These are phyloP conservation scores for Ptiloglossa arizonensis DNA, from an alignment of 1,140 invertebrate genomes.

Conservation along the genomic window DNA sequence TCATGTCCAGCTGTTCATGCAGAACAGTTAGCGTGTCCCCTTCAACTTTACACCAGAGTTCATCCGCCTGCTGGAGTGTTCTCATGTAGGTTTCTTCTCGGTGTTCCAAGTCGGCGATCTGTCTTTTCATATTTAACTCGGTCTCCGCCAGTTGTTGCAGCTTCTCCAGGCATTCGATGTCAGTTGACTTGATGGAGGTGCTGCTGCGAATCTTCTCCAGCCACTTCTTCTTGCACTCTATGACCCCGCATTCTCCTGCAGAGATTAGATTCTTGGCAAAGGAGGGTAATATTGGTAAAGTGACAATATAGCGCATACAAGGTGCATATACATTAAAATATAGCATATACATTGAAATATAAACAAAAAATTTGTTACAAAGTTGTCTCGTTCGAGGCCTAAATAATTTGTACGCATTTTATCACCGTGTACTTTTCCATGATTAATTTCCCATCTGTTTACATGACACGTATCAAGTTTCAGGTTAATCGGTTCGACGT, in stretches of 20 bases:
- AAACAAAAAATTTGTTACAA: no score
- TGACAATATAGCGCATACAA: no score
- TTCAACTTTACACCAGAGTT: constrained; percentile 88
- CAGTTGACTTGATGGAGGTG: constrained; percentile 67
- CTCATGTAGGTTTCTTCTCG: constrained; percentile 87
- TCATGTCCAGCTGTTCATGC: constrained; percentile 71
- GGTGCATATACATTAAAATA: no score
- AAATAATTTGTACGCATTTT: no score
- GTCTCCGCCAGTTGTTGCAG: constrained; percentile 71
- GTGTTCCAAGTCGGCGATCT: constrained; percentile 85
- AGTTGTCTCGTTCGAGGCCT: no score
- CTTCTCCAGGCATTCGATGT: constrained; percentile 71
- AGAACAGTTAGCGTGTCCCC: constrained; percentile 75
- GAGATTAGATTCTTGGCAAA: no score
- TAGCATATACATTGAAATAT: no score
- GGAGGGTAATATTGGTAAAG: no score
- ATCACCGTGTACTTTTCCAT: no score
- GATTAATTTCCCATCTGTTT: no score
- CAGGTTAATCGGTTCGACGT: no score
- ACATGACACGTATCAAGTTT: no score
- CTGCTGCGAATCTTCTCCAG: constrained; percentile 62
- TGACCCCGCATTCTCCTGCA: constrained; percentile 64
- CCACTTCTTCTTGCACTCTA: constrained; percentile 54
- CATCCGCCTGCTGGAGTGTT: constrained; percentile 88
- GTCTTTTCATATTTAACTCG: constrained; percentile 76